Evolutionary conservation across 2,113 vertebrate species (phyloP).

Genomic region (Prinia subflava): DNA sequence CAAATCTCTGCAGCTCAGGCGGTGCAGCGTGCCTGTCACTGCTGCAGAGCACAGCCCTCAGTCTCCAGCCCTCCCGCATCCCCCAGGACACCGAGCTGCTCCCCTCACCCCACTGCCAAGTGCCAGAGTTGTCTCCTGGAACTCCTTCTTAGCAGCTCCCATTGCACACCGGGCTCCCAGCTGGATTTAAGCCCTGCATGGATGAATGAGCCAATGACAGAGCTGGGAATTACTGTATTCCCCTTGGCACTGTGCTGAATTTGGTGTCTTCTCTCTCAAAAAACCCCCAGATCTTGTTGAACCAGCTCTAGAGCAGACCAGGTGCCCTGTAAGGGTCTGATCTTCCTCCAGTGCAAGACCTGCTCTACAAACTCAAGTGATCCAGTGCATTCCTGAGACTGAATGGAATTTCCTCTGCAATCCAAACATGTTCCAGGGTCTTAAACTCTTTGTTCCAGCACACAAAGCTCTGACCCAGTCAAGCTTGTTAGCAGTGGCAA

Average conservation of each 20-base stretch:
- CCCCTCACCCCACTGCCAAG: neutral
- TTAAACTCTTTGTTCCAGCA: neutral
- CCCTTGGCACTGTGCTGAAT: neutral
- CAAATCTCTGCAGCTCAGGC: neutral
- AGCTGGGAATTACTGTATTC: neutral
- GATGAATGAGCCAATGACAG: neutral
- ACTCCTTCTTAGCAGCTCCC: neutral
- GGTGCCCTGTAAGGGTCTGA: neutral
- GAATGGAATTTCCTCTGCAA: neutral
- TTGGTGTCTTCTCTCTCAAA: neutral
- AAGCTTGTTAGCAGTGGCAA: constrained; percentile 3
- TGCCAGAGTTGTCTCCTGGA: neutral
- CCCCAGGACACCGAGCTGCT: neutral
- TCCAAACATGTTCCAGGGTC: neutral
- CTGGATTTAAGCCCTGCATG: neutral
- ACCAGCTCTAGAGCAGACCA: neutral
- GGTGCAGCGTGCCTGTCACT: neutral
- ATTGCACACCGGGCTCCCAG: neutral
- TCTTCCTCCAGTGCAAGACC: neutral
- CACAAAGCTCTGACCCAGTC: constrained; percentile 23
- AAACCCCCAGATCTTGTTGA: neutral
- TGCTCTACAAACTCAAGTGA: neutral
- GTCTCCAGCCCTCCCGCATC: neutral
- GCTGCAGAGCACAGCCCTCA: neutral
- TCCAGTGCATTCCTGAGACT: neutral